These are phyloP conservation scores for Phylloscopus collybita DNA, from an alignment of 2,797 vertebrate genomes.

Conservation along the genomic window DNA sequence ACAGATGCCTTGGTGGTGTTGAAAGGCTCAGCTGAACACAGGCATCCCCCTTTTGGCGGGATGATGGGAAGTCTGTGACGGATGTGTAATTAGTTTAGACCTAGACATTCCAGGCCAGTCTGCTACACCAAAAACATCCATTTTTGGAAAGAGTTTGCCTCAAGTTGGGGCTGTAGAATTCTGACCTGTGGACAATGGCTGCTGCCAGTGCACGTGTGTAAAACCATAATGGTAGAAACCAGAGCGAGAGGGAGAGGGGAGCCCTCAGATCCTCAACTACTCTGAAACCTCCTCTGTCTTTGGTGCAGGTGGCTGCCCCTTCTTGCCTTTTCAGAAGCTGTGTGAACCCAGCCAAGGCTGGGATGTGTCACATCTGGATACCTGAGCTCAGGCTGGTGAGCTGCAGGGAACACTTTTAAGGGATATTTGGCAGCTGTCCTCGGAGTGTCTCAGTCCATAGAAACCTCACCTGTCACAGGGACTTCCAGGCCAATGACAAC, in stretches of 20 bases:
- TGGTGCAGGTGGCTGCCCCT: neutral
- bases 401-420: neutral
- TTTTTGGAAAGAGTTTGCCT: conserved; percentile 35
- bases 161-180: neutral
- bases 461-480: neutral
- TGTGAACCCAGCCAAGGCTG: neutral
- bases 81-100: conserved; percentile 50
- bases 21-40: neutral
- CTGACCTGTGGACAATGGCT: neutral
- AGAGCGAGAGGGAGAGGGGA: neutral
- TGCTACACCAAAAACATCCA: neutral
- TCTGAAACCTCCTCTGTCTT: neutral
- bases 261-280: neutral
- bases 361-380: neutral
- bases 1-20: neutral
- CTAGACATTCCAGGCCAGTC: conserved; percentile 44
- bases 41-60: neutral
- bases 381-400: neutral
- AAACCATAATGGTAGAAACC: neutral
- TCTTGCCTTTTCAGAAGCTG: neutral
- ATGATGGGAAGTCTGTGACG: neutral
- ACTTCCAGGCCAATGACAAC: neutral
- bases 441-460: neutral
- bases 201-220: neutral
- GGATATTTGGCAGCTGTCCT: neutral